Percentiles rank a stretch among this genome's conserved stretches.
Evolutionary conservation across 2,113 vertebrate genomes (phyloP).

Genomic region (Puffinus mauretanicus): DNA sequence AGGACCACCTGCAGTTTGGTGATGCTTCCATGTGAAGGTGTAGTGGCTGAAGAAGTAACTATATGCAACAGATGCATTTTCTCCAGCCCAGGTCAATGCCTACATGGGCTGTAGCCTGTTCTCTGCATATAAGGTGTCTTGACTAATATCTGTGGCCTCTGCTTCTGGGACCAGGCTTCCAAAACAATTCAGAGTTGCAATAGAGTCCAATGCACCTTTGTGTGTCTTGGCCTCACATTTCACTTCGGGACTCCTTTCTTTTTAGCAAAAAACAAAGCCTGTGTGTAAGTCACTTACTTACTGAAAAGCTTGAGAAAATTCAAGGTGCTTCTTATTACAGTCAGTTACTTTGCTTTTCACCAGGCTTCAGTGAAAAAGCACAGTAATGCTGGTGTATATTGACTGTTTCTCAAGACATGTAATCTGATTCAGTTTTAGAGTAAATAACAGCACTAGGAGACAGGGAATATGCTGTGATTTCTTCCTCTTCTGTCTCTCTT

Average conservation of each 20-base stretch:
- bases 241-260: neutral
- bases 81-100: neutral
- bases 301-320: neutral
- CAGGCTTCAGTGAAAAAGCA: neutral
- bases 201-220: neutral
- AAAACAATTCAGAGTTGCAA: neutral
- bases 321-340: neutral
- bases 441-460: neutral
- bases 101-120: neutral
- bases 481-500: neutral
- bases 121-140: neutral
- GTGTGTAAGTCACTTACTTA: neutral
- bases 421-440: neutral
- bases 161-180: neutral
- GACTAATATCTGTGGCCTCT: neutral
- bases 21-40: neutral
- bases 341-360: neutral
- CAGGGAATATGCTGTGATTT: neutral
- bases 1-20: neutral
- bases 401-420: neutral
- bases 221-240: neutral
- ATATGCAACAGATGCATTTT: neutral
- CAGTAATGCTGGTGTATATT: neutral
- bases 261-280: neutral
- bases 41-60: neutral